Percentiles rank a stretch among this genome's conserved stretches.
phyloP scores from a whole-genome alignment of 1,140 invertebrate genomes.

The Heliconius melpomene region DNA sequence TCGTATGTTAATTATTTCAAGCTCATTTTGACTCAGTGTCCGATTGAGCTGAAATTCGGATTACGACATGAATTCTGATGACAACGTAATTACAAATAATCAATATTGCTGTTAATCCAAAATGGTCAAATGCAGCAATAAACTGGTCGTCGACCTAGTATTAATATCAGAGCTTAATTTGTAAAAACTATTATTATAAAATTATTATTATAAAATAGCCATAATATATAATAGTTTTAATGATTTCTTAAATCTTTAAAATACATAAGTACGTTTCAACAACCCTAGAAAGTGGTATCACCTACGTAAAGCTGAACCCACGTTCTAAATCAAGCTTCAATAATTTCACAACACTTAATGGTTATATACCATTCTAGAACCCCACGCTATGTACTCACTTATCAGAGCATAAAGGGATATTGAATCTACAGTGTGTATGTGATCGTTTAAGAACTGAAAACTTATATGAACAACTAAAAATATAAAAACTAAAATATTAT shows the following conservation, averaged over 20 bases:
- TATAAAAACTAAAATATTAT: not conserved
- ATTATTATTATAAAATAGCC: not conserved
- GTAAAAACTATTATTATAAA: not conserved
- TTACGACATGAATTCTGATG: too few species aligned
- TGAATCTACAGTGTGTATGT: not conserved
- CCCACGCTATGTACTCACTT: not conserved
- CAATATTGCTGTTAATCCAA: too few species aligned
- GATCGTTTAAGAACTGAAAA: not conserved
- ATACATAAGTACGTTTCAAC: not conserved
- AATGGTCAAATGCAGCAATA: too few species aligned
- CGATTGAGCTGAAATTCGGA: too few species aligned
- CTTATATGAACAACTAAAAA: not conserved
- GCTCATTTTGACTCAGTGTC: too few species aligned
- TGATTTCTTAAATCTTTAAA: not conserved
- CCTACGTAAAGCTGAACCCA: not conserved
- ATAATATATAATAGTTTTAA: too few species aligned
- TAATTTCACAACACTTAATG: not conserved
- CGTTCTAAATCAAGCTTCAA: constrained; percentile 5
- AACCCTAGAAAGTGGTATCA: not conserved
- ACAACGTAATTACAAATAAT: too few species aligned
- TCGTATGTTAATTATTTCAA: too few species aligned
- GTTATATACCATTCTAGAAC: not conserved
- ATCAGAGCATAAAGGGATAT: not conserved
- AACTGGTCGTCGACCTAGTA: too few species aligned
- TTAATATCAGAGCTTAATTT: too few species aligned